phyloP scores from a whole-genome alignment of 2,797 vertebrate species.

The Anabacerthia variegaticeps region DNA sequence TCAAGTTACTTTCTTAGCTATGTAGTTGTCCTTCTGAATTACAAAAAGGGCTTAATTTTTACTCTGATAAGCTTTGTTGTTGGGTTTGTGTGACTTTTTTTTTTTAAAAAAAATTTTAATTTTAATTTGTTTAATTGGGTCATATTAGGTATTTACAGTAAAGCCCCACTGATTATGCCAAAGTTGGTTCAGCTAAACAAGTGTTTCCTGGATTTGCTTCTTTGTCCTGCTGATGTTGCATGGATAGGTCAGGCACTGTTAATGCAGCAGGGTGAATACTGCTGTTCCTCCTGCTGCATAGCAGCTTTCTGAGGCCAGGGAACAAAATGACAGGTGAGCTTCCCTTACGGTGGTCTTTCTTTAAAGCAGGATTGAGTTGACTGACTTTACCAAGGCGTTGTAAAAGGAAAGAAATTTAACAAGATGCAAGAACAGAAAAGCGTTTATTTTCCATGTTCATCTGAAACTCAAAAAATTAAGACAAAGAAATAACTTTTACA shows the following conservation, averaged over 20 bases:
- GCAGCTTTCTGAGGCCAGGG: neutral
- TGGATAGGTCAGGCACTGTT: neutral
- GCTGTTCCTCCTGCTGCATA: neutral
- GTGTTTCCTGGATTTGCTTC: neutral
- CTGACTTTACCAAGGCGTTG: neutral
- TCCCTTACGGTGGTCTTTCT: neutral
- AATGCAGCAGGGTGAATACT: neutral
- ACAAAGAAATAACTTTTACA: neutral
- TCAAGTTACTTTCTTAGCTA: neutral
- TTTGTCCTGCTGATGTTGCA: neutral
- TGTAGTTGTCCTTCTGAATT: neutral
- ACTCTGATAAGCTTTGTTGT: neutral
- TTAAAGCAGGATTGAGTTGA: neutral
- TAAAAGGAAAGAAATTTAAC: neutral
- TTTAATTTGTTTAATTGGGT: neutral
- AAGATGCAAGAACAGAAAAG: neutral
- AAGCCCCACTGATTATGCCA: neutral
- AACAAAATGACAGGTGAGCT: neutral
- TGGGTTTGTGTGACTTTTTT: fast-evolving
- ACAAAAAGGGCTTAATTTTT: neutral
- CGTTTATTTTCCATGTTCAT: fast-evolving
- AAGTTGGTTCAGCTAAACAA: neutral
- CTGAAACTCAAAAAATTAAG: neutral
- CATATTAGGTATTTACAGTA: neutral
- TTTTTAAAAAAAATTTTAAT: too few relatives aligned